Base-by-base conservation (phyloP, 92 coral and sea anemone genomes). In the Umimayanthus chanpuru region DNA sequence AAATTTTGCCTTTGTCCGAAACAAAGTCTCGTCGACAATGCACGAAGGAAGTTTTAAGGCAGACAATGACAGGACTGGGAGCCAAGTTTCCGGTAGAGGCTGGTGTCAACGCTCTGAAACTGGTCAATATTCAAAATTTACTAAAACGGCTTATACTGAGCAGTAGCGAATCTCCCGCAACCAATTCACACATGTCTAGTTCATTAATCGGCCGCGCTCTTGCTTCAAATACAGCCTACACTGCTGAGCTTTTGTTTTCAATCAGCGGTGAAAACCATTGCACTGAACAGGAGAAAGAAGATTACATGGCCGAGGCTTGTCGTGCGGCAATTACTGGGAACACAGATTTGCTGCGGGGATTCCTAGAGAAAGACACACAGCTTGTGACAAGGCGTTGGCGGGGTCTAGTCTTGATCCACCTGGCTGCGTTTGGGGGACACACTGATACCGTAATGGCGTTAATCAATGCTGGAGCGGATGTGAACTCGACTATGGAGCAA, bases 391-490 rank as follows among this genome's bases (percentile, higher is more conserved):
- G 73, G 78, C 87, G 78, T 44, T 83, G 87, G 87, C 38, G 78
- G n/a, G 87, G 87, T 28, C 78, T 83, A 12, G 26, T 66, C 5
- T 44, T 83, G 67, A 49, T 71, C 15, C 87, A 83, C 30, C 25
- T 68, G 25, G 78, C 78, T 20, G 87, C 87, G 18, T 83, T 83
- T 47, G 87, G 87, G 32, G 87, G 78, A 25, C 87, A 50, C 39
- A n/a, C 16, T 49, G 87, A 70, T 26, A 44, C 25, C 6, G 64
- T 83, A 20, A 70, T 26, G 25, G 40, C 38, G 5, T 70, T 83
- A 30, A 25, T 83, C 18, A 9, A 28, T 9, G 67, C 87, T 6
- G 78, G 87, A 68, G 87, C 87, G 1, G 87, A 70, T 50, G 87
- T 83, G 77, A 83, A 70, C 73, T 83, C 77, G 18, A 26, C 87